phyloP scores from a whole-genome alignment of 2,888 invertebrate species.

The Aquatica leii region DNA sequence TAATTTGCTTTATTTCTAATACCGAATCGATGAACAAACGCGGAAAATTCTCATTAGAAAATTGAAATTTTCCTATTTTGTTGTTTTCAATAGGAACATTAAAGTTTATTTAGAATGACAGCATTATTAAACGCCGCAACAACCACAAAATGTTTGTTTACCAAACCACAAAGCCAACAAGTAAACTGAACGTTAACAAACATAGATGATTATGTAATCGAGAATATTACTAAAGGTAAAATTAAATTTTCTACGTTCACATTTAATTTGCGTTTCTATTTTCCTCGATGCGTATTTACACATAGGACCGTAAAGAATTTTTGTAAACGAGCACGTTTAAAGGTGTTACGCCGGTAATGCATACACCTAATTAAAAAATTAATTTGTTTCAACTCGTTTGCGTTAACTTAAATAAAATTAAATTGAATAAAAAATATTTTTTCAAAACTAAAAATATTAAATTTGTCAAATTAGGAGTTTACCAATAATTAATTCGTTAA shows the following conservation, averaged over 20 bases:
- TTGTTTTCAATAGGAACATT: slow-evolving; percentile 26
- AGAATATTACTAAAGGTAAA: slow-evolving; percentile 10
- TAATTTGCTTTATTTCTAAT: neutral
- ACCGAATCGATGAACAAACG: neutral
- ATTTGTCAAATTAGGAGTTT: too few species aligned
- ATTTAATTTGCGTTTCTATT: slow-evolving; percentile 10
- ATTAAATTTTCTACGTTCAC: neutral
- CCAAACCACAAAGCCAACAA: slow-evolving; percentile 32
- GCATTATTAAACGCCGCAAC: slow-evolving; percentile 30
- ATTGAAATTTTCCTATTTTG: neutral
- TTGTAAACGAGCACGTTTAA: too few species aligned
- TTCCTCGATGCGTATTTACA: too few species aligned
- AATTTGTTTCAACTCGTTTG: too few species aligned
- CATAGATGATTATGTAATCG: slow-evolving; percentile 6
- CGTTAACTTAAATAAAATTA: too few species aligned
- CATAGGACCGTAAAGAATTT: too few species aligned
- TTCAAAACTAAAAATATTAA: too few species aligned
- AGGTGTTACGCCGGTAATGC: too few species aligned
- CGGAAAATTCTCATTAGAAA: neutral
- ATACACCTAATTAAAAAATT: too few species aligned
- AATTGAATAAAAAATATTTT: too few species aligned
- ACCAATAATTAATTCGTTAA: too few species aligned
- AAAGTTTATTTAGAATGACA: slow-evolving; percentile 26
- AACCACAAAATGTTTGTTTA: slow-evolving; percentile 30
- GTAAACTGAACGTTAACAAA: slow-evolving; percentile 28